Conservation (phyloP, 2,888 invertebrate genomes). For the Oligia strigilis region DNA sequence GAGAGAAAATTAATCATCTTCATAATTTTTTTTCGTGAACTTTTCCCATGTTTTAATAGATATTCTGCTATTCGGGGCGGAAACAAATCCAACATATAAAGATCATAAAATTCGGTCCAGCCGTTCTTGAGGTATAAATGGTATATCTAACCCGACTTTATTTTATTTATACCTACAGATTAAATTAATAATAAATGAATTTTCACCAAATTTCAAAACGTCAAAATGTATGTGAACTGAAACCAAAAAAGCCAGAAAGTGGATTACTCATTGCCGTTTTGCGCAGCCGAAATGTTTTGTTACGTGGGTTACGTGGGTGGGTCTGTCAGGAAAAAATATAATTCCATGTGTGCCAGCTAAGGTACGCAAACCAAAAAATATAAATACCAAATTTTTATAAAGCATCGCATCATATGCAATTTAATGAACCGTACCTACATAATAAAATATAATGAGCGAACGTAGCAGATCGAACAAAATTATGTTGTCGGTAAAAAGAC, state of each 20-base stretch:
- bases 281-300: neutral
- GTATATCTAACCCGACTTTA: too few species aligned
- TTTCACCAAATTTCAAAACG: neutral
- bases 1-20: too few species aligned
- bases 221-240: neutral
- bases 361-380: conserved; percentile 6
- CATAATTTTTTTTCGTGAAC: too few species aligned
- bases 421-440: conserved; percentile 28
- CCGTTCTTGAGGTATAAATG: too few species aligned
- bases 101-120: too few species aligned
- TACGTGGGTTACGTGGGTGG: too few species aligned
- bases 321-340: neutral
- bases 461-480: conserved; percentile 34
- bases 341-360: neutral
- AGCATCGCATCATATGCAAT: conserved; percentile 5
- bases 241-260: neutral
- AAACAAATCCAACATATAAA: too few species aligned
- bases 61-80: too few species aligned
- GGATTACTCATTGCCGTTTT: neutral
- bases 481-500: conserved; percentile 24
- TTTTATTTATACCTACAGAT: too few species aligned
- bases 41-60: too few species aligned
- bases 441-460: conserved; percentile 32
- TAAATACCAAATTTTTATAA: neutral
- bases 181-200: neutral